Evolutionary conservation across 2,888 invertebrate species (phyloP), one percentile per base, ranked within the genome.

Genomic region (Malacosoma neustria): DNA sequence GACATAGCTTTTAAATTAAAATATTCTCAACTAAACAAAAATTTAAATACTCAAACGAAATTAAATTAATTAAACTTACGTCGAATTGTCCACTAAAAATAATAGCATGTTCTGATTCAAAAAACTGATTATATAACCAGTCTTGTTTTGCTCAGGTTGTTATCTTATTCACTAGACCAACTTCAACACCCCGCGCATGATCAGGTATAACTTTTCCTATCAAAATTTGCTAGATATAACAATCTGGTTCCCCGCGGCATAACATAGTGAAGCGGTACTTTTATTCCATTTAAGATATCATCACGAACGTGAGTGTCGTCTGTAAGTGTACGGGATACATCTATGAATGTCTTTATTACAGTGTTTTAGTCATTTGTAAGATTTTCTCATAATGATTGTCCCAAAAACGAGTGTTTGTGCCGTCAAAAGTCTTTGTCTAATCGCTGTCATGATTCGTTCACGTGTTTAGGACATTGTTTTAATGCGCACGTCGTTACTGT

Each of bases 371-470:
- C 81, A 81, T 85, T 84, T 80, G 64, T 71, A 70, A 85, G 85
- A 85, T 85, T 85, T 85, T 85, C 85, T 85, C 85, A 85, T 85
- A 84, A 84, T 84, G 85, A 85, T 85, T 85, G 79, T 74, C 76
- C 58, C 67, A 77, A 84, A 22, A 85, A 82, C 80, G 82, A 85
- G 81, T 73, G 75, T 69, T 61, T 71, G 64, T 63, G 73, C 77
- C 82, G 80, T 77, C 84, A 80, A 82, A 74, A 72, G 73, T 69
- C 61, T 81, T 84, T 81, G 82, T 84, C 77, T 84, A 82, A 84
- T 82, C 82, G 80, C 69, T 69, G 64, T 59, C 64, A 72, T 71
- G 71, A 68, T 61, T 69, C 48, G 51, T 60, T 67, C 57, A 67
- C 63, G 67, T 66, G 62, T 61, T 53, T 50, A 47, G 49, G n/a